Conservation (phyloP, 2,888 invertebrate genomes). For the Hirtodrosophila histrioides region DNA sequence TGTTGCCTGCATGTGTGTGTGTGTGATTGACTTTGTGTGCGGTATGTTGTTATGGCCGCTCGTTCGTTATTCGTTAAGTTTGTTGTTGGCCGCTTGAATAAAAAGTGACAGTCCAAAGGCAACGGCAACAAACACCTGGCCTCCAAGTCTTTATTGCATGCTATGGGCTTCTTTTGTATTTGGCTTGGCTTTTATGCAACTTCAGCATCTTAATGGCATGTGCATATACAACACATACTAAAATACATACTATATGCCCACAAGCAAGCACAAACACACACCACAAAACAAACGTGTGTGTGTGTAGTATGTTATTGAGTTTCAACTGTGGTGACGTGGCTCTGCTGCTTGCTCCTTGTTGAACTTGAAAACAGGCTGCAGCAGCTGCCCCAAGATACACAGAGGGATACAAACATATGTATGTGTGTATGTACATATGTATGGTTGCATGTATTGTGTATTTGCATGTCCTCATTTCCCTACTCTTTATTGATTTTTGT, state of each 20-base stretch:
- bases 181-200: slow-evolving; percentile 56
- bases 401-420: neutral
- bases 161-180: slow-evolving; percentile 51
- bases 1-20: slow-evolving; percentile 10
- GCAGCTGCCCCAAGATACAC: slow-evolving; percentile 12
- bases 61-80: slow-evolving; percentile 27
- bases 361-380: slow-evolving; percentile 56
- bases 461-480: slow-evolving; percentile 21
- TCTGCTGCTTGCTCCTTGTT: slow-evolving; percentile 40
- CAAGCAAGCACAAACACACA: slow-evolving; percentile 4
- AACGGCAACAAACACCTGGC: slow-evolving; percentile 40
- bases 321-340: slow-evolving; percentile 40
- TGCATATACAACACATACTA: slow-evolving; percentile 29
- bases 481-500: slow-evolving; percentile 42
- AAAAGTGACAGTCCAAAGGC: slow-evolving; percentile 19
- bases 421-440: neutral
- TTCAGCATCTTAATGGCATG: slow-evolving; percentile 59
- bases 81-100: slow-evolving; percentile 20
- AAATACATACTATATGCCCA: neutral
- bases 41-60: slow-evolving; percentile 58
- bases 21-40: slow-evolving; percentile 17
- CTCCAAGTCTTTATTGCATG: slow-evolving; percentile 49
- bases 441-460: slow-evolving; percentile 6
- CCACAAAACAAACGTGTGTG: slow-evolving; percentile 10
- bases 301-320: slow-evolving; percentile 22